These are phyloP conservation scores for Oeneis ivallda DNA, from an alignment of 2,888 invertebrate genomes.

Conservation along the genomic window DNA sequence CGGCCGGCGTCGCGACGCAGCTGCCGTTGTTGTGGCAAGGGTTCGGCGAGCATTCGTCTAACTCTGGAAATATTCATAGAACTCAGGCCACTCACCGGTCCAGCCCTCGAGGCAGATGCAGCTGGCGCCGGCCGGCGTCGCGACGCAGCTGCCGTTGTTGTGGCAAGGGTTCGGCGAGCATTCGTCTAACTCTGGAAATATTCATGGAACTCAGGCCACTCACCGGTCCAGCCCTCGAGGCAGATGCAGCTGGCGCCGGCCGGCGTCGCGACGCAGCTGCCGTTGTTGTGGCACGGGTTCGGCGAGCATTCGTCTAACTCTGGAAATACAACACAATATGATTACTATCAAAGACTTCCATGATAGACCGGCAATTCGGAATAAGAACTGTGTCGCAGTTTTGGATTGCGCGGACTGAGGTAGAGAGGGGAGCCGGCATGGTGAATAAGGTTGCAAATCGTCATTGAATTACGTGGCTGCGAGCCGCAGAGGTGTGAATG, in stretches of 20 bases:
- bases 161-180: slow-evolving; percentile 87
- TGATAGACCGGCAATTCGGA: too few relatives aligned
- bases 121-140: slow-evolving; percentile 87
- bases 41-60: slow-evolving; percentile 88
- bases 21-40: slow-evolving; percentile 89
- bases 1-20: slow-evolving; percentile 88
- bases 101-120: slow-evolving; percentile 90
- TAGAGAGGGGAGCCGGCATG: too few relatives aligned
- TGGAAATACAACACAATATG: slow-evolving; percentile 49
- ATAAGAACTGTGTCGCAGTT: too few relatives aligned
- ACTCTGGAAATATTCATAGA: slow-evolving; percentile 83
- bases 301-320: slow-evolving; percentile 90
- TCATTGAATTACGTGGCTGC: too few relatives aligned
- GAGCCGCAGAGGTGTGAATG: too few relatives aligned
- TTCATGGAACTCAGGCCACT: too few relatives aligned
- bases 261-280: slow-evolving; percentile 88
- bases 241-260: slow-evolving; percentile 90
- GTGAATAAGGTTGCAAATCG: too few relatives aligned
- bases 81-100: slow-evolving; percentile 79
- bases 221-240: slow-evolving; percentile 88
- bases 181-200: slow-evolving; percentile 86
- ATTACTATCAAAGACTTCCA: too few relatives aligned
- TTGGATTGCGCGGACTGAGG: too few relatives aligned
- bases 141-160: slow-evolving; percentile 90
- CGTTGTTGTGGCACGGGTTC: slow-evolving; percentile 88